Evolutionary conservation across 2,888 invertebrate species (phyloP).

Genomic region (Isotomurus palustris): DNA sequence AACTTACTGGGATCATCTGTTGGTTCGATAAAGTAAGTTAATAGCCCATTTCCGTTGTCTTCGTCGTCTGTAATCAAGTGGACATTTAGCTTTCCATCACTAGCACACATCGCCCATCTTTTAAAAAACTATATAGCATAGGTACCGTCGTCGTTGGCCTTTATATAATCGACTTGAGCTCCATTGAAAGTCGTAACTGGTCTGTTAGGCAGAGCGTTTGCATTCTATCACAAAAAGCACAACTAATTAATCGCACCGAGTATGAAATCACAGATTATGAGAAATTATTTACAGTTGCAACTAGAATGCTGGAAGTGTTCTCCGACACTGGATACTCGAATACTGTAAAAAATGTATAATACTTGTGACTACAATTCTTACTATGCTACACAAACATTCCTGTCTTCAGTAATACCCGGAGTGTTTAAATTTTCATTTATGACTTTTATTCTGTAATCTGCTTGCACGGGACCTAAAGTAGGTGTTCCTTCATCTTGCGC

Average conservation of each 20-base stretch:
- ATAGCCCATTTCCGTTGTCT: background rate
- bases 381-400: too few species aligned
- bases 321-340: conserved; percentile 11
- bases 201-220: too few species aligned
- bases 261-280: too few species aligned
- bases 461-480: background rate
- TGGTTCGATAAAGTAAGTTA: background rate
- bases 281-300: background rate
- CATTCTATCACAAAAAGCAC: too few species aligned
- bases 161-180: too few species aligned
- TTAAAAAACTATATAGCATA: too few species aligned
- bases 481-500: conserved; percentile 10
- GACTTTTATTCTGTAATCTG: conserved; percentile 10
- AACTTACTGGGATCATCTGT: background rate
- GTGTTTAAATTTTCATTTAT: conserved; percentile 19
- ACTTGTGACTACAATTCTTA: too few species aligned
- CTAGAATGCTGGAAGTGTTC: background rate
- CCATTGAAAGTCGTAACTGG: too few species aligned
- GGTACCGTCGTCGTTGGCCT: too few species aligned
- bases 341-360: conserved; percentile 1
- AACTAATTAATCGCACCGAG: too few species aligned
- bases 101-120: too few species aligned
- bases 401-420: conserved; percentile 16
- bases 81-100: too few species aligned
- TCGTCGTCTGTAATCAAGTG: background rate